phyloP scores from a whole-genome alignment of 1,140 invertebrate species.

The Camponotus vicinus region DNA sequence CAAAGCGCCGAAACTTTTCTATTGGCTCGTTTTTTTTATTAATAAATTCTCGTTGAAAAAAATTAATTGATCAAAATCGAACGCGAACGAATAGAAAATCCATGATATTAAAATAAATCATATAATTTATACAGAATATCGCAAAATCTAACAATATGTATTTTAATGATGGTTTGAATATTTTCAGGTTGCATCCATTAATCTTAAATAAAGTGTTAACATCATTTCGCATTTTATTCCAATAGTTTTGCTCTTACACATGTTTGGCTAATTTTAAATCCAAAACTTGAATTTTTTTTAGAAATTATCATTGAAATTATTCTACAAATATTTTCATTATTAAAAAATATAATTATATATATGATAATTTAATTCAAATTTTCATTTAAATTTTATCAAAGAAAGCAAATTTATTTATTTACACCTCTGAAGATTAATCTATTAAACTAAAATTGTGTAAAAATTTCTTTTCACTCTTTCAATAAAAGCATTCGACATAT shows the following conservation, averaged over 20 bases:
- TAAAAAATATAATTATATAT: not conserved
- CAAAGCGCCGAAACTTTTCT: slow-evolving; percentile 30
- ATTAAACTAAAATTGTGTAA: not conserved
- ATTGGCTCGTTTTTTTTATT: not conserved
- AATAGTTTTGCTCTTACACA: not conserved
- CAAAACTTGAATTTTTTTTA: not conserved
- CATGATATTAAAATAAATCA: not conserved
- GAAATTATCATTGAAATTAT: not conserved
- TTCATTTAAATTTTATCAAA: not conserved
- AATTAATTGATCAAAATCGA: not conserved
- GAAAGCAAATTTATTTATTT: not conserved
- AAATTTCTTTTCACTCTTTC: not conserved
- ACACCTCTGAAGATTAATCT: not conserved
- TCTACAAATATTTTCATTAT: not conserved
- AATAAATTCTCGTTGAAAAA: not conserved
- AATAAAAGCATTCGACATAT: not conserved
- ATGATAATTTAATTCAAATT: not conserved
- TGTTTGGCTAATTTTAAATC: not conserved
- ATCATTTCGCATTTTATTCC: not conserved
- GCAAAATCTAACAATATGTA: not conserved
- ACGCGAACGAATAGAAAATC: not conserved
- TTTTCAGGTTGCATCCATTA: not conserved
- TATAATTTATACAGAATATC: not conserved
- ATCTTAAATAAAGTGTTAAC: not conserved
- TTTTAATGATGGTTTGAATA: not conserved